Percentiles rank a stretch among this genome's conserved stretches.
These are phyloP conservation scores for Eremobia ochroleuca DNA, from an alignment of 2,888 invertebrate species.

Conservation along the genomic window DNA sequence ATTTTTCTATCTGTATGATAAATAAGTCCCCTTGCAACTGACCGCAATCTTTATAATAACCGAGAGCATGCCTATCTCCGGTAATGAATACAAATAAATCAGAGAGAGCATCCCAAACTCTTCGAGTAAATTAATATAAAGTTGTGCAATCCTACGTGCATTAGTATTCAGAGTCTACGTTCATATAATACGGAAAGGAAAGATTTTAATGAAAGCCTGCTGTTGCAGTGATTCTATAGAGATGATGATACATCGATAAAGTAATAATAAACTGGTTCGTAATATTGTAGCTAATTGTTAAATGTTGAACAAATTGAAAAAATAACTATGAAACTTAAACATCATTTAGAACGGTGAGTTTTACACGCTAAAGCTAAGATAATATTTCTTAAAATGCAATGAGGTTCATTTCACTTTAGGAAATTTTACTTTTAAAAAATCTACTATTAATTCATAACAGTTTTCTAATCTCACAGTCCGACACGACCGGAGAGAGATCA, in stretches of 20 bases:
- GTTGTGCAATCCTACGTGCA: conserved; percentile 87
- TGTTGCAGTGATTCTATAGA: conserved; percentile 74
- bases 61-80: conserved; percentile 67
- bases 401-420: neutral
- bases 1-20: conserved; percentile 78
- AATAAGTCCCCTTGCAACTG: conserved; percentile 72
- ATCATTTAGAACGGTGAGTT: neutral
- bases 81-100: conserved; percentile 89
- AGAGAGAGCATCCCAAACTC: conserved; percentile 82
- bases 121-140: conserved; percentile 90
- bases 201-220: conserved; percentile 89
- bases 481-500: too few relatives aligned
- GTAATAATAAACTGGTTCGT: neutral
- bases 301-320: neutral
- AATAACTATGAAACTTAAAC: too few relatives aligned
- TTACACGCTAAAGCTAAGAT: neutral
- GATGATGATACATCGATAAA: conserved; percentile 57
- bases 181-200: conserved; percentile 87
- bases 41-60: conserved; percentile 73
- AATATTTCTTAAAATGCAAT: neutral
- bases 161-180: conserved; percentile 87
- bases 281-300: neutral
- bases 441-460: neutral
- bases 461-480: too few relatives aligned
- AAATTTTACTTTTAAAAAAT: neutral